Percentiles rank a stretch among this genome's conserved stretches.
Conservation (phyloP, 1,140 invertebrate genomes). For the Eulimnadia texana region DNA sequence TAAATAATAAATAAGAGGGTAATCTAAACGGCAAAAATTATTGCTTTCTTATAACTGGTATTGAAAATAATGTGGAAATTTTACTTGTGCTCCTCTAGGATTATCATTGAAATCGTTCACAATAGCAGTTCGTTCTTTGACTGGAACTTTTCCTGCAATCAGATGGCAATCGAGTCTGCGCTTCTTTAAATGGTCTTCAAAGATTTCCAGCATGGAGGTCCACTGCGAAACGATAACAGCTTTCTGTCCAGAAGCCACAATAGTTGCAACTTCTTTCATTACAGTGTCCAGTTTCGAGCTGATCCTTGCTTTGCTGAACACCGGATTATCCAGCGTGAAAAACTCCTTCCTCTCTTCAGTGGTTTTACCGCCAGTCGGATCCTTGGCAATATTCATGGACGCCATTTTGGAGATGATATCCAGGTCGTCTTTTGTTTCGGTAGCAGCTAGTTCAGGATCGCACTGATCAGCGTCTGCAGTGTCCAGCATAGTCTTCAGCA, state of each 20-base stretch:
- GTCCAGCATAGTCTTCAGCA: slow-evolving; percentile 43
- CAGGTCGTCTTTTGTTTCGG: slow-evolving; percentile 27
- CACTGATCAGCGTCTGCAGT: neutral
- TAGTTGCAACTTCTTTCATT: slow-evolving; percentile 35
- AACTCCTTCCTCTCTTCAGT: slow-evolving; percentile 26
- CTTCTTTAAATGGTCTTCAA: slow-evolving; percentile 42
- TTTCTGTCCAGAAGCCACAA: slow-evolving; percentile 38
- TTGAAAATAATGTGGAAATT: slow-evolving; percentile 15
- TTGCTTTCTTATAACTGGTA: too few relatives aligned
- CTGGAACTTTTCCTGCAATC: slow-evolving; percentile 50
- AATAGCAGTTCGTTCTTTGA: slow-evolving; percentile 40
- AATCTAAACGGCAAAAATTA: too few relatives aligned
- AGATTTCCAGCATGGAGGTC: slow-evolving; percentile 54
- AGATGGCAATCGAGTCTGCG: slow-evolving; percentile 37
- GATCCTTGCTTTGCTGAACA: slow-evolving; percentile 40
- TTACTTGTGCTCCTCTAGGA: slow-evolving; percentile 33
- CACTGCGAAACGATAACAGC: slow-evolving; percentile 78
- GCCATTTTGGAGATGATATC: slow-evolving; percentile 45
- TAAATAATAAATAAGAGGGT: too few relatives aligned
- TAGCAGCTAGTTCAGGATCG: slow-evolving; percentile 5
- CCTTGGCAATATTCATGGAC: slow-evolving; percentile 37
- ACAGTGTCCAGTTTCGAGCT: slow-evolving; percentile 38
- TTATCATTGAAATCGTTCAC: slow-evolving; percentile 56
- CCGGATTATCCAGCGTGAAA: slow-evolving; percentile 47
- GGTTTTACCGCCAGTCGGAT: slow-evolving; percentile 17